A percentile compares a stretch with the other conserved stretches of the same genome.
Conservation (phyloP, 2,797 vertebrate genomes). For the Streptopelia turtur region DNA sequence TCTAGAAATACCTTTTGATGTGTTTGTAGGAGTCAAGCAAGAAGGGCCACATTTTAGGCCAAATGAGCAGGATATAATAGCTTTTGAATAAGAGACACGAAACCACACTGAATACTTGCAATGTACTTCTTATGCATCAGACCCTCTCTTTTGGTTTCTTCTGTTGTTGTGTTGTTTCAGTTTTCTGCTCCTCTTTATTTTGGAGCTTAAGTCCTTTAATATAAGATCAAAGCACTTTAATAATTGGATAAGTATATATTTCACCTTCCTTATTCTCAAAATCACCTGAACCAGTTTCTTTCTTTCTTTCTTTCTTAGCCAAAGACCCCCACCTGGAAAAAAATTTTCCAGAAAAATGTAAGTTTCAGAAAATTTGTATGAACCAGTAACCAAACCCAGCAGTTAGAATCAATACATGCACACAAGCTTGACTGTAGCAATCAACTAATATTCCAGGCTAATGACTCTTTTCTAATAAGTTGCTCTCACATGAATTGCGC, state of each 20-base stretch:
- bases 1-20: constrained; percentile 41
- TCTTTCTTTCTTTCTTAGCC: constrained; percentile 75
- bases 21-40: constrained; percentile 46
- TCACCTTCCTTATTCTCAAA: constrained; percentile 72
- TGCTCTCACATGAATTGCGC: background rate
- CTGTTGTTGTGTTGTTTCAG: constrained; percentile 66
- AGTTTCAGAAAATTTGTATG: constrained; percentile 72
- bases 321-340: constrained; percentile 75
- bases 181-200: constrained; percentile 67
- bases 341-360: constrained; percentile 76
- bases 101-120: constrained; percentile 61
- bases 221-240: constrained; percentile 70
- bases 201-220: constrained; percentile 70
- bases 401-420: constrained; percentile 25
- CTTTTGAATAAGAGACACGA: constrained; percentile 36
- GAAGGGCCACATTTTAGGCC: constrained; percentile 38
- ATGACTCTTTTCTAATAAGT: constrained; percentile 7
- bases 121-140: constrained; percentile 65
- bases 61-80: constrained; percentile 43
- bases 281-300: constrained; percentile 70
- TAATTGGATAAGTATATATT: constrained; percentile 73
- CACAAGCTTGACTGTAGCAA: constrained; percentile 24
- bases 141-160: constrained; percentile 61
- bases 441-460: constrained; percentile 40
- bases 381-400: constrained; percentile 62